These are phyloP conservation scores for Anguilla obscura DNA, from an alignment of 2,797 vertebrate species.

Conservation along the genomic window DNA sequence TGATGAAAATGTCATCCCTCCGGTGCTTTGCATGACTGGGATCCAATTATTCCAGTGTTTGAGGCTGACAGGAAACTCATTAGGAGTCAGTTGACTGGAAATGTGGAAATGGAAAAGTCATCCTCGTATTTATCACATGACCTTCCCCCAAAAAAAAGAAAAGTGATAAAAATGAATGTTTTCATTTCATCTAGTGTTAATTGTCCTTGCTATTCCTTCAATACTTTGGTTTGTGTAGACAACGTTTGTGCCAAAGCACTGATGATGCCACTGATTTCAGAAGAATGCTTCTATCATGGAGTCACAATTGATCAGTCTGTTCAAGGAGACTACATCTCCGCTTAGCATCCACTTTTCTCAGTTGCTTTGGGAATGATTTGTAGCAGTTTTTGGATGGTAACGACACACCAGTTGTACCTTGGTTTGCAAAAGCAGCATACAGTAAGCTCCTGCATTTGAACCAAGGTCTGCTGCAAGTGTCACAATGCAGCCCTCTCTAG, in stretches of 20 bases:
- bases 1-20: conserved; percentile 68
- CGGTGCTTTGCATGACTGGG: conserved; percentile 70
- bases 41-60: conserved; percentile 80
- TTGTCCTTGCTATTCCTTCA: conserved; percentile 5
- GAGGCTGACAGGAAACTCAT: conserved; percentile 76
- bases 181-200: conserved; percentile 59
- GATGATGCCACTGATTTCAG: background rate
- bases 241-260: background rate
- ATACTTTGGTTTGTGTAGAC: background rate
- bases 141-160: conserved; percentile 44
- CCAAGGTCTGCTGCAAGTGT: background rate
- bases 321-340: background rate
- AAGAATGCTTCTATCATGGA: background rate
- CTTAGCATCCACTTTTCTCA: background rate
- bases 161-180: conserved; percentile 32
- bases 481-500: background rate
- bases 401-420: background rate
- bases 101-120: conserved; percentile 68
- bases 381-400: background rate
- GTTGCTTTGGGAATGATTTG: background rate
- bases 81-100: conserved; percentile 79
- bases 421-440: background rate
- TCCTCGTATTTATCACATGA: conserved; percentile 66
- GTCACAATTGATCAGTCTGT: background rate
- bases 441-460: background rate